Conservation (phyloP, 2,888 invertebrate species). For the Calephelis perditalis region DNA sequence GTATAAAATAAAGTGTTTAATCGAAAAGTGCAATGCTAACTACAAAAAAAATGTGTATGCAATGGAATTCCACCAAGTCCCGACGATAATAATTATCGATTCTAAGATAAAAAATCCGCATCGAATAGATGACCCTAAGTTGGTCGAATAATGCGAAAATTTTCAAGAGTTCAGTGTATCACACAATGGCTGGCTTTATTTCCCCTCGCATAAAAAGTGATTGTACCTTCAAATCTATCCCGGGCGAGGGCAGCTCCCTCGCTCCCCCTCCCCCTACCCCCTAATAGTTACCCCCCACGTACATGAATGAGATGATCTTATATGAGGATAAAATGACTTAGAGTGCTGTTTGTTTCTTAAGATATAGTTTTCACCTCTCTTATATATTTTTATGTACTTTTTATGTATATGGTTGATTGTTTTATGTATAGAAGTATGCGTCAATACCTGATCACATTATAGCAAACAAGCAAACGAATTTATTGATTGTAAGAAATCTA, state of each 20-base stretch:
- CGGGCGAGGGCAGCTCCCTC: conserved; percentile 60
- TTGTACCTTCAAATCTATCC: conserved; percentile 78
- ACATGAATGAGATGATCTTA: conserved; percentile 54
- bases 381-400: not conserved
- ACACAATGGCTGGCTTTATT: conserved; percentile 41
- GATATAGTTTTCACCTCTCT: conserved; percentile 17
- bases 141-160: not conserved
- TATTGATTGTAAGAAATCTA: too few species aligned
- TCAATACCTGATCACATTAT: too few species aligned
- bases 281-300: conserved; percentile 42
- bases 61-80: too few species aligned
- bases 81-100: too few species aligned
- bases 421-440: too few species aligned
- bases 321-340: conserved; percentile 34
- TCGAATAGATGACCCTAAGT: too few species aligned
- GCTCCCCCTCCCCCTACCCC: conserved; percentile 35
- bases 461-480: too few species aligned
- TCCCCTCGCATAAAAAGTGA: conserved; percentile 78
- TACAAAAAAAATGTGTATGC: too few species aligned
- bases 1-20: too few species aligned
- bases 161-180: conserved; percentile 35
- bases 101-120: too few species aligned
- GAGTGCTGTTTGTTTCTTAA: conserved; percentile 24
- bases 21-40: too few species aligned
- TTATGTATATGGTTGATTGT: not conserved